phyloP scores from a whole-genome alignment of 1,140 invertebrate species.

The Formica exsecta region DNA sequence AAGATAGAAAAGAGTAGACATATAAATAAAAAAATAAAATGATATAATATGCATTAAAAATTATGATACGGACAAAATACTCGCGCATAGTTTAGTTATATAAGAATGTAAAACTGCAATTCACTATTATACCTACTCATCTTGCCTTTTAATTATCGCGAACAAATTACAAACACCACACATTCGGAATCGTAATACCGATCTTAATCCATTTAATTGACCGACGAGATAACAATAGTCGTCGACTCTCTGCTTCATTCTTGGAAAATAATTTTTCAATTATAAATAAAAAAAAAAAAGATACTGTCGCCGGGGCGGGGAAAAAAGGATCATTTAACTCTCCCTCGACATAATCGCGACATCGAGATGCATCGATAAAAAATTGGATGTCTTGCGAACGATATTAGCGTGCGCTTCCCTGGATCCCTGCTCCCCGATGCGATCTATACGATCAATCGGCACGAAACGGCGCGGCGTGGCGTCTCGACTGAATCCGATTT shows the following conservation, averaged over 20 bases:
- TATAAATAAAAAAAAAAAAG: neutral
- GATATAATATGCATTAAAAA: neutral
- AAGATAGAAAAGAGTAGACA: neutral
- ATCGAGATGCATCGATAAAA: conserved; percentile 36
- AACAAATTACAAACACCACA: neutral
- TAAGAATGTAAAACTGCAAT: conserved; percentile 2
- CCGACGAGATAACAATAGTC: conserved; percentile 1
- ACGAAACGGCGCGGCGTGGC: conserved; percentile 26
- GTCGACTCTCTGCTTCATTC: neutral
- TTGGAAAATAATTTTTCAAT: conserved; percentile 11
- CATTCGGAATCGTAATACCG: neutral
- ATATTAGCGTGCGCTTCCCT: conserved; percentile 6
- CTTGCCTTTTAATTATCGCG: neutral
- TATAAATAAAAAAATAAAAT: neutral
- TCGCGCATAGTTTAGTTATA: neutral
- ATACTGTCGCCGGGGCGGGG: neutral
- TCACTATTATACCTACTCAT: neutral
- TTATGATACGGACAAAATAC: too few relatives aligned
- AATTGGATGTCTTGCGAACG: conserved; percentile 21
- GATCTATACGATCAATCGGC: conserved; percentile 44
- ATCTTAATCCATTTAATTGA: conserved; percentile 22
- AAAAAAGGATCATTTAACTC: too few relatives aligned
- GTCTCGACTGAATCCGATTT: conserved; percentile 42
- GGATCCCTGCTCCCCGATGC: conserved; percentile 8
- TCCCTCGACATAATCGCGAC: neutral